A percentile compares a stretch with the other conserved stretches of the same genome.
Evolutionary conservation across 2,797 vertebrate genomes (phyloP).

Genomic region (Remorina albescens): DNA sequence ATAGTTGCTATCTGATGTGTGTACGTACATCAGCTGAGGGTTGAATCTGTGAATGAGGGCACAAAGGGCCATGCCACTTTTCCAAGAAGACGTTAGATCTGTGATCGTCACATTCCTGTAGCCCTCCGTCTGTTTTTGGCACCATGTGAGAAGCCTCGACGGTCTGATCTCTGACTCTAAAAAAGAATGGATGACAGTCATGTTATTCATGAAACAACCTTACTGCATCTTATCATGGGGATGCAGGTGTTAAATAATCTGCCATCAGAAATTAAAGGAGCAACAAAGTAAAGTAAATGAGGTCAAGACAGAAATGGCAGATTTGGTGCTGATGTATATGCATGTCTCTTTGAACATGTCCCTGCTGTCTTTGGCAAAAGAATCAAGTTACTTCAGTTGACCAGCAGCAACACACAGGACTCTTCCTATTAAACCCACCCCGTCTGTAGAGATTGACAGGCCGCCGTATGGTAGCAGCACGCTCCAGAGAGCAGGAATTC

Average conservation of each 20-base stretch:
- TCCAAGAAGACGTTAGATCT: slow-evolving; percentile 92
- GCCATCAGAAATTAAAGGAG: slow-evolving; percentile 5
- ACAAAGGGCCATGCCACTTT: slow-evolving; percentile 91
- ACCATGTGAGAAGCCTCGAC: slow-evolving; percentile 93
- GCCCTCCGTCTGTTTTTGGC: slow-evolving; percentile 94
- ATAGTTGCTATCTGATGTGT: background rate
- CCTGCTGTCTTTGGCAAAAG: slow-evolving; percentile 8
- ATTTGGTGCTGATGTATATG: slow-evolving; percentile 39
- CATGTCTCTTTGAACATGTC: slow-evolving; percentile 33
- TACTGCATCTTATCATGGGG: background rate
- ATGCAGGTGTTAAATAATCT: background rate
- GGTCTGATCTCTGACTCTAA: slow-evolving; percentile 94
- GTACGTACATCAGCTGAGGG: slow-evolving; percentile 92
- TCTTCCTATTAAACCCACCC: slow-evolving; percentile 77
- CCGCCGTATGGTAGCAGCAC: slow-evolving; percentile 89
- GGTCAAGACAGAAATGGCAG: slow-evolving; percentile 13
- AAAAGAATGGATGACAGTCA: slow-evolving; percentile 25
- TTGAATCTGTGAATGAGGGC: slow-evolving; percentile 96
- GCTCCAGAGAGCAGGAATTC: slow-evolving; percentile 87
- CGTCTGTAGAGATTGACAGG: slow-evolving; percentile 89
- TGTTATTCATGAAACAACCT: background rate
- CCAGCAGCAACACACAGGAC: background rate
- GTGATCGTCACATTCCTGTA: slow-evolving; percentile 89
- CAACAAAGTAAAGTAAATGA: slow-evolving; percentile 29
- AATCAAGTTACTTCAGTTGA: slow-evolving; percentile 18